phyloP scores from a whole-genome alignment of 2,797 vertebrate species.

The Manis pentadactyla region DNA sequence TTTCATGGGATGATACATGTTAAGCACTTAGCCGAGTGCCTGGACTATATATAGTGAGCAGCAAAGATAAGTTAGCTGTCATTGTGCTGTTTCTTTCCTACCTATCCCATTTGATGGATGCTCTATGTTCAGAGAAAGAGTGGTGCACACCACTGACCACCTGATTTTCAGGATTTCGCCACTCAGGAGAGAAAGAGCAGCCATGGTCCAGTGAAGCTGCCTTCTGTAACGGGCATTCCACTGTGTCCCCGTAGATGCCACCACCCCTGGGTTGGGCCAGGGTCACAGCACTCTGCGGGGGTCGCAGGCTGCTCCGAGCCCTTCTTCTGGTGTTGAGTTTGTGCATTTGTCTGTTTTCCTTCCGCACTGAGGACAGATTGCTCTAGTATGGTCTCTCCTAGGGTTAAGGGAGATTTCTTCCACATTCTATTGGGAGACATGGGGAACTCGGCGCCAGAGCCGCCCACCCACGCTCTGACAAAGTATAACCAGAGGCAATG shows the following conservation, averaged over 20 bases:
- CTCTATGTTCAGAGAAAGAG: not conserved
- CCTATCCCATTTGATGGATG: not conserved
- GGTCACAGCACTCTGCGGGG: not conserved
- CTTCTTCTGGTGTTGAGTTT: not conserved
- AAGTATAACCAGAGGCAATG: not conserved
- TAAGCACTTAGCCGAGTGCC: not conserved
- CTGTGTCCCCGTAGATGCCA: not conserved
- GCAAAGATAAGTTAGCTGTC: not conserved
- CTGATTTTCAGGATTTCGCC: not conserved
- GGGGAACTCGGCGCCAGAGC: not conserved
- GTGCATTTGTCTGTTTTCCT: not conserved
- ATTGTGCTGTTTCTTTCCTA: not conserved
- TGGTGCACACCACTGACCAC: not conserved
- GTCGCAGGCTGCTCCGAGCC: not conserved
- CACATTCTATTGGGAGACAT: not conserved
- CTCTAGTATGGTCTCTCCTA: not conserved
- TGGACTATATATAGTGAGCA: not conserved
- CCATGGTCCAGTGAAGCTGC: not conserved
- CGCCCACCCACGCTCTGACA: accelerated
- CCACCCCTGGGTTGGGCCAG: not conserved
- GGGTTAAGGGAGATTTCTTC: not conserved
- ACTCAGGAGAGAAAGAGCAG: not conserved
- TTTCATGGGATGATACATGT: not conserved
- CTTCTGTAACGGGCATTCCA: accelerated
- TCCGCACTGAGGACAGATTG: not conserved